Evolutionary conservation across 1,140 invertebrate genomes (phyloP), one percentile per base, ranked within the genome.

Genomic region (Caenorhabditis brenneri): DNA sequence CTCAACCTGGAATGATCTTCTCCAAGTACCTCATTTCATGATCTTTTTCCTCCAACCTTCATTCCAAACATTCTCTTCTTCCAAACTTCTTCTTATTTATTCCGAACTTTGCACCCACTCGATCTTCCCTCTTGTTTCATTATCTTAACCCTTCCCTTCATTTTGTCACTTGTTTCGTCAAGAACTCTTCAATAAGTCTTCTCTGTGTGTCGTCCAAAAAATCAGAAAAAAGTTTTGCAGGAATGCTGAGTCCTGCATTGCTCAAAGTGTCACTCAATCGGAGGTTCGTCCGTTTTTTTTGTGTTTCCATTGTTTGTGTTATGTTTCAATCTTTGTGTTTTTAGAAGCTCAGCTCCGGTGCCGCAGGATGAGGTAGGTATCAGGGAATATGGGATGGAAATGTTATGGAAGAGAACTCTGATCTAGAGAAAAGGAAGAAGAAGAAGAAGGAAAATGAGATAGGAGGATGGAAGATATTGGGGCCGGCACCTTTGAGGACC

Each of bases 261-360:
- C 65, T 74, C 65, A 74, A 74, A 74, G 65, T 74, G 65, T 74
- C 65, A 74, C 65, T 74, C 65, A 74, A 74, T 74, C 65, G 65
- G 36, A 74, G 65, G 65, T 74, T 39, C 36, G 65, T 74, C 19
- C 19, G 5, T 24, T 31, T 22, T 74, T 74, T 74, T 74, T 74
- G 33, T 42, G 58, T 36, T 42, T 19, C 24, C 36, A 74, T 39
- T 74, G 65, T 42, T 74, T 74, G 65, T 74, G 33, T 74, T 74
- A 42, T 74, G 36, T 74, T 74, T 39, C 36, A 74, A 74, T 74
- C 33, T 42, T 74, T 42, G 65, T 74, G 65, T 74, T 74, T 74
- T 74, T 31, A 74, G 65, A 74, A 74, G 65, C 65, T 74, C 65
- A 33, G 65, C 65, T 10, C 65, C 65, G 4, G 36, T 74, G 36